phyloP scores from a whole-genome alignment of 2,113 vertebrate genomes.

The Platichthys stellatus region DNA sequence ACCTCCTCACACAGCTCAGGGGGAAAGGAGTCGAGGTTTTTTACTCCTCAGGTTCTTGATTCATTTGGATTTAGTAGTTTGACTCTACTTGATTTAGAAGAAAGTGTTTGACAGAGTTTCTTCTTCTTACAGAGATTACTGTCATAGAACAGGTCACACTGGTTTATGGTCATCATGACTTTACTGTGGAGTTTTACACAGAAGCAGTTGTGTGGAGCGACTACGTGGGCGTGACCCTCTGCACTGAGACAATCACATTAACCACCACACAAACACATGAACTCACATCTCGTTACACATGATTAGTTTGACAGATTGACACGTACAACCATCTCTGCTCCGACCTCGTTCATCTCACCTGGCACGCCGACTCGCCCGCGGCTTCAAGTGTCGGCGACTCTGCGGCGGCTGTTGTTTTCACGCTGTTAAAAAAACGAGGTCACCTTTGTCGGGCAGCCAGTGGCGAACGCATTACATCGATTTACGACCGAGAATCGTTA shows the following conservation, averaged over 20 bases:
- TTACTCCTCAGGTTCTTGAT: background rate
- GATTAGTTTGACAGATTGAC: constrained; percentile 61
- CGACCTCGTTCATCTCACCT: constrained; percentile 21
- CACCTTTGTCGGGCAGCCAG: constrained; percentile 42
- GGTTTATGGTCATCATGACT: no score
- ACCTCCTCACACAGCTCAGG: background rate
- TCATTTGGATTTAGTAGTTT: no score
- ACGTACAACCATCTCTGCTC: constrained; percentile 39
- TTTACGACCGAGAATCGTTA: constrained; percentile 62
- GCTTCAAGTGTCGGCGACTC: constrained; percentile 26
- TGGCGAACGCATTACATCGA: constrained; percentile 36
- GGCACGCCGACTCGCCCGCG: constrained; percentile 1
- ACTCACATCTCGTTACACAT: constrained; percentile 19
- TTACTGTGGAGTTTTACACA: no score
- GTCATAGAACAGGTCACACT: no score
- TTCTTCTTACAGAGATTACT: no score
- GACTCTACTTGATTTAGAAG: background rate
- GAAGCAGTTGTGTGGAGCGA: background rate
- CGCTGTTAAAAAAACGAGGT: constrained; percentile 49
- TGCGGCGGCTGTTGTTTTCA: constrained; percentile 6
- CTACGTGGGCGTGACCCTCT: background rate
- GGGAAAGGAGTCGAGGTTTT: background rate
- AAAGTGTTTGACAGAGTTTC: no score
- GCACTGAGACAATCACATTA: constrained; percentile 1
- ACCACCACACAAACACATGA: constrained; percentile 14